A percentile compares a stretch with the other conserved stretches of the same genome.
These are phyloP conservation scores for Mesorhabditis belari DNA, from an alignment of 2,888 invertebrate species.

Conservation along the genomic window DNA sequence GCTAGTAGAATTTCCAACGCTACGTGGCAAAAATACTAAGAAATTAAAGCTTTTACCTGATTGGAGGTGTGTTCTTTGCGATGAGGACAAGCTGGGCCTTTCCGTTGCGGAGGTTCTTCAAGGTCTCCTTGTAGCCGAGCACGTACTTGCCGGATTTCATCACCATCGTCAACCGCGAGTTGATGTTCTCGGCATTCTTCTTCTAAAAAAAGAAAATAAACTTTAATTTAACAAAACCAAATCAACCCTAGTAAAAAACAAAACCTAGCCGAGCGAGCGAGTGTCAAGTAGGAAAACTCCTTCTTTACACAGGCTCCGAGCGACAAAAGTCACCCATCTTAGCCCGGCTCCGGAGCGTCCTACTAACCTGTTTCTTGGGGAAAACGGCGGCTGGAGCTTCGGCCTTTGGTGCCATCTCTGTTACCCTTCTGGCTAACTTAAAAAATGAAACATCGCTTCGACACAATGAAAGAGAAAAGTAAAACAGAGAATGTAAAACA, in stretches of 20 bases:
- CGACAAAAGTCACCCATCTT: slow-evolving; percentile 14
- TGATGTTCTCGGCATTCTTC: slow-evolving; percentile 98
- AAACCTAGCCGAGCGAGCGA: too few species aligned
- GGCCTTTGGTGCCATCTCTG: not conserved
- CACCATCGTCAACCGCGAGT: slow-evolving; percentile 90
- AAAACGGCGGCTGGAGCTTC: slow-evolving; percentile 1
- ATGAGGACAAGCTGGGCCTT: slow-evolving; percentile 99
- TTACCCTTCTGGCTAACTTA: too few species aligned
- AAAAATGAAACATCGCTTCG: too few species aligned
- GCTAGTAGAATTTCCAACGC: not conserved
- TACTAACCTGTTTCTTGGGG: slow-evolving; percentile 23
- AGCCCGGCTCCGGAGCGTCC: slow-evolving; percentile 6
- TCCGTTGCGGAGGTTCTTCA: slow-evolving; percentile 91
- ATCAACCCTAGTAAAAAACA: not conserved
- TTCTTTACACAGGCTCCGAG: slow-evolving; percentile 21
- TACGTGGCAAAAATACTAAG: not conserved
- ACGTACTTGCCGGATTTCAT: slow-evolving; percentile 99
- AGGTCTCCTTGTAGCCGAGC: slow-evolving; percentile 91
- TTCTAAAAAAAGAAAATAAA: slow-evolving; percentile 59
- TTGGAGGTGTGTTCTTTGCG: slow-evolving; percentile 94
- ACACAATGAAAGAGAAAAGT: too few species aligned
- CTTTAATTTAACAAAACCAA: too few species aligned
- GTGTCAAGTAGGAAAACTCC: too few species aligned
- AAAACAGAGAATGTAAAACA: too few species aligned
- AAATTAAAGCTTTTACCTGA: slow-evolving; percentile 67